Percentiles rank a stretch among this genome's conserved stretches.
Conservation (phyloP, 1,140 invertebrate species). For the Polyergus mexicanus region DNA sequence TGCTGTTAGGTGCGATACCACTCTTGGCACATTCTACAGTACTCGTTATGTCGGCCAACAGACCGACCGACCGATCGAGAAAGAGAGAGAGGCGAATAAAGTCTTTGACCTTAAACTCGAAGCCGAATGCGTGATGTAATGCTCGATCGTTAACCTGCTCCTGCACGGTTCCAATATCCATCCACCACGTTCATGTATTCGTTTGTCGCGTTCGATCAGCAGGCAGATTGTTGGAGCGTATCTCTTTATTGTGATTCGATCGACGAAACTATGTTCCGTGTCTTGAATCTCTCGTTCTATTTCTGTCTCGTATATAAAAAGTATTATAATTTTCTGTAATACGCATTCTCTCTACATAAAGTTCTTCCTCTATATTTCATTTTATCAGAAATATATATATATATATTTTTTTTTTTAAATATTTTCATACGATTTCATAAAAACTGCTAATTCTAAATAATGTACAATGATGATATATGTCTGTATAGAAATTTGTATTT, state of each 20-base stretch:
- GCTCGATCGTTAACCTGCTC: constrained; percentile 45
- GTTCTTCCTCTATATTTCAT: no score
- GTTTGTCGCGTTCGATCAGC: constrained; percentile 35
- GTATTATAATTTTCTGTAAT: neutral
- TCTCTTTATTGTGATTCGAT: constrained; percentile 41
- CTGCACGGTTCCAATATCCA: constrained; percentile 33
- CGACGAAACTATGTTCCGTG: constrained; percentile 4
- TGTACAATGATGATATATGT: no score
- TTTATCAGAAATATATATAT: neutral
- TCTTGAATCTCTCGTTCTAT: neutral
- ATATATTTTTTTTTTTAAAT: constrained; percentile 2
- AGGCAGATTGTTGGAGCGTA: neutral
- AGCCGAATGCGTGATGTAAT: constrained; percentile 42
- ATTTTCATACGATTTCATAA: neutral
- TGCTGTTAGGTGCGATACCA: neutral
- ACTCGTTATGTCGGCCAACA: constrained; percentile 8
- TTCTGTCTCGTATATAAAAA: neutral
- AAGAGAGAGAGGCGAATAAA: constrained; percentile 33
- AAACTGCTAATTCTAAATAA: no score
- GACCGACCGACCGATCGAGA: neutral
- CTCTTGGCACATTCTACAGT: constrained; percentile 19
- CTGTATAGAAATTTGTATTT: no score
- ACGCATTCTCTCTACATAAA: neutral
- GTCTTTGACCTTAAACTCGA: constrained; percentile 61
- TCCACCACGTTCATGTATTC: neutral